Conservation (phyloP, 2,888 invertebrate species). For the Aricia artaxerxes region DNA sequence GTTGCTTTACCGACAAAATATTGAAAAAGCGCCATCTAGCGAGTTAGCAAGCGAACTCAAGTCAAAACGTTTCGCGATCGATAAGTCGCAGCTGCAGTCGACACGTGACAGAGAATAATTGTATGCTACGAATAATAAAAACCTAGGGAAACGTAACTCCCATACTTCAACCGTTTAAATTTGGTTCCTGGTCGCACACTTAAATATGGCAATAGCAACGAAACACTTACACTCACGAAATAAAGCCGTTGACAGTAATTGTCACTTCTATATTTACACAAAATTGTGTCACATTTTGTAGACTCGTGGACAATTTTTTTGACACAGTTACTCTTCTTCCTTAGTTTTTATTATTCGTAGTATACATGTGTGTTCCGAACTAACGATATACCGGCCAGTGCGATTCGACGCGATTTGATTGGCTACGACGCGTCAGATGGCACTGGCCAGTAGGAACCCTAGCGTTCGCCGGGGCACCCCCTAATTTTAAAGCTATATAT, state of each 20-base stretch:
- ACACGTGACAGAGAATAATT: conserved; percentile 46
- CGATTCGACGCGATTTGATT: neutral
- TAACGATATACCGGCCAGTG: neutral
- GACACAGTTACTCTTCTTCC: no score
- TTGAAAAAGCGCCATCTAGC: conserved; percentile 7
- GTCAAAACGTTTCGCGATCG: neutral
- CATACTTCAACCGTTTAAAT: no score
- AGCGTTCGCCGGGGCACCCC: neutral
- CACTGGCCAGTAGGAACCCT: conserved; percentile 4
- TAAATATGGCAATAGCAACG: no score
- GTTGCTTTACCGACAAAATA: conserved; percentile 11
- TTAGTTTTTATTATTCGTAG: conserved; percentile 45
- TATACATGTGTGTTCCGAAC: conserved; percentile 43
- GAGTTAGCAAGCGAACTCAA: conserved; percentile 7
- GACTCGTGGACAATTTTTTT: no score
- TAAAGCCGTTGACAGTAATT: no score
- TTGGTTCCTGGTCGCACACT: no score
- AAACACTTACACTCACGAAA: no score
- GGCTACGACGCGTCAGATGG: conserved; percentile 42
- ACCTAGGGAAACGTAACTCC: no score
- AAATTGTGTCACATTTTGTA: no score
- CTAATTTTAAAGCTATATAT: conserved; percentile 33
- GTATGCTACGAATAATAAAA: no score
- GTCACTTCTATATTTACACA: no score
- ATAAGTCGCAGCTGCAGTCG: conserved; percentile 12